These are phyloP conservation scores for Diorhabda carinulata DNA, from an alignment of 1,140 invertebrate species.

Conservation along the genomic window DNA sequence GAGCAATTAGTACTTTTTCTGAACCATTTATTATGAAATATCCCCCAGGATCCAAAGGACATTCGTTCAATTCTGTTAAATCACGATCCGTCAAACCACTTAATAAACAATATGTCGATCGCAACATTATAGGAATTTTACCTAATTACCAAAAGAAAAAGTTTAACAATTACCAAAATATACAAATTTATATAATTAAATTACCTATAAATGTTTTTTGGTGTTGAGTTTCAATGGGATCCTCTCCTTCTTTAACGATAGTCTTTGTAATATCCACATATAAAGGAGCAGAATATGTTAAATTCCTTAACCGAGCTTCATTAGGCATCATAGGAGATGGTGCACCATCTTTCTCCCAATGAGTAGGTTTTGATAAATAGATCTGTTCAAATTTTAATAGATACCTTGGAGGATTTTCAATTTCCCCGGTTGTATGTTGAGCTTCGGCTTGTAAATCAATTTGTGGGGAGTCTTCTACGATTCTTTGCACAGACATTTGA, in stretches of 20 bases:
- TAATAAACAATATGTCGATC: constrained; percentile 94
- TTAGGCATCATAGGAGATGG: constrained; percentile 99
- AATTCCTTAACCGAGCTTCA: constrained; percentile 83
- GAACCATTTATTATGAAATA: constrained; percentile 97
- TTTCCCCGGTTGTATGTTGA: constrained; percentile 88
- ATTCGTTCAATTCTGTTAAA: constrained; percentile 97
- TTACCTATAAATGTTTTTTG: constrained; percentile 95
- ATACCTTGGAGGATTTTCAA: constrained; percentile 90
- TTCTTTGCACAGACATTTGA: constrained; percentile 98
- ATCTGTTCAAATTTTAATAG: constrained; percentile 97
- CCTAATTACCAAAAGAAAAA: constrained; percentile 33
- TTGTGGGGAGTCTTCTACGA: constrained; percentile 96
- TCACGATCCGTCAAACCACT: constrained; percentile 94
- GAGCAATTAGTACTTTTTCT: constrained; percentile 95
- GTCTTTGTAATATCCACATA: constrained; percentile 99
- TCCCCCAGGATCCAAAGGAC: constrained; percentile 95
- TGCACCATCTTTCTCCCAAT: constrained; percentile 99
- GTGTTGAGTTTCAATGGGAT: constrained; percentile 89
- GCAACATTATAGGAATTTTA: constrained; percentile 98
- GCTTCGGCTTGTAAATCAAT: constrained; percentile 97
- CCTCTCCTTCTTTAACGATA: constrained; percentile 84
- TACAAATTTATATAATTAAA: no score
- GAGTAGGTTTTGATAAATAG: constrained; percentile 96
- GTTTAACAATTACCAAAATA: no score
- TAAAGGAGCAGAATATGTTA: constrained; percentile 94